Conservation (phyloP, 2,113 vertebrate genomes). For the Anhinga rufa region DNA sequence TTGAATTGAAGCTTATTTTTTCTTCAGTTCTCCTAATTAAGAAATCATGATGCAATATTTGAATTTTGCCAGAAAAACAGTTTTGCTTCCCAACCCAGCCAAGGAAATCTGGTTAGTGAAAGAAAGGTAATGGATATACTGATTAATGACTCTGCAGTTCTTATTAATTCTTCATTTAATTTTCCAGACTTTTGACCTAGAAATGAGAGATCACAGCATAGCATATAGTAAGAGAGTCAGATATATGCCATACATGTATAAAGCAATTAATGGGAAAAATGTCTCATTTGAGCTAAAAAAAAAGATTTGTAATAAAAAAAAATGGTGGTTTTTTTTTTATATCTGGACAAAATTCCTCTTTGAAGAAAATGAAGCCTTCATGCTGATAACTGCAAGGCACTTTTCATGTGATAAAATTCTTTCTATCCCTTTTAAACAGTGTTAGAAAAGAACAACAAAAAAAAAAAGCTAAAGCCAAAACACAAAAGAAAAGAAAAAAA, state of each 20-base stretch:
- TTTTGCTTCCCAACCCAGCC: fast-evolving
- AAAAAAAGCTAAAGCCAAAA: too few species aligned
- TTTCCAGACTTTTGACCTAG: not conserved
- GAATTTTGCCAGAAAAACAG: not conserved
- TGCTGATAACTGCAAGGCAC: not conserved
- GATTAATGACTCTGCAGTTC: not conserved
- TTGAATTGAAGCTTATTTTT: not conserved
- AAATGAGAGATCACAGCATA: not conserved
- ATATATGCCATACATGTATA: not conserved
- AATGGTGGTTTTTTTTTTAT: too few species aligned
- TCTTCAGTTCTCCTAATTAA: not conserved
- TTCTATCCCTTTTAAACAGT: not conserved
- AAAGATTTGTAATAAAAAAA: fast-evolving
- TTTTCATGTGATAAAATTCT: not conserved
- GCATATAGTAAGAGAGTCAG: not conserved
- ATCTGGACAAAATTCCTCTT: not conserved
- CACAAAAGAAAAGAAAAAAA: not conserved
- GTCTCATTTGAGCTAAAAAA: not conserved
- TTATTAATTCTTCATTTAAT: not conserved
- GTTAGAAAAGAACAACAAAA: not conserved
- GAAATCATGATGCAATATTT: not conserved
- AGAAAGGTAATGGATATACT: not conserved
- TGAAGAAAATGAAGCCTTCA: not conserved
- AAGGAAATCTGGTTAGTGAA: not conserved
- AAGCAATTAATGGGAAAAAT: not conserved